Evolutionary conservation across 1,140 invertebrate species (phyloP).

Genomic region (Calliopsis andreniformis): DNA sequence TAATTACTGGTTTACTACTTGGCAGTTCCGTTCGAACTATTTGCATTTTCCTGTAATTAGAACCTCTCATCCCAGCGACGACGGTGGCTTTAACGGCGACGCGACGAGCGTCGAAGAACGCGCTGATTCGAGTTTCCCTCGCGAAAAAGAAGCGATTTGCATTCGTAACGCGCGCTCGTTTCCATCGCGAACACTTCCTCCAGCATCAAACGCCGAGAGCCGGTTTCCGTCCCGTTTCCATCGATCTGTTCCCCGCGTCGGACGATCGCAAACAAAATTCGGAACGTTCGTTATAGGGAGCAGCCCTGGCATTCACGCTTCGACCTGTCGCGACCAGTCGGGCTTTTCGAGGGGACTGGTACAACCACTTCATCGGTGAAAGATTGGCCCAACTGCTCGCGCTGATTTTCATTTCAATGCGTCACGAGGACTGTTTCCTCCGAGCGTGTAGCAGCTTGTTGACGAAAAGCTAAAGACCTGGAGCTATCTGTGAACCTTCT

Average conservation of each 20-base stretch:
- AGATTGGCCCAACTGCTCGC: constrained; percentile 23
- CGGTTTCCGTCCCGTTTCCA: neutral
- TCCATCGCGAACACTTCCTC: too few species aligned
- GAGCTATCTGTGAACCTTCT: constrained; percentile 12
- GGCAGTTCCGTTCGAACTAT: constrained; percentile 38
- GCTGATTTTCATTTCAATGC: constrained; percentile 62
- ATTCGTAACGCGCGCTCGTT: neutral
- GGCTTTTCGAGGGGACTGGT: constrained; percentile 52
- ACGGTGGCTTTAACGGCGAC: neutral
- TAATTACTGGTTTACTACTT: constrained; percentile 50
- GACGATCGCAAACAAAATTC: constrained; percentile 8
- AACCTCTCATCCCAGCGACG: neutral
- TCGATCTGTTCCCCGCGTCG: neutral
- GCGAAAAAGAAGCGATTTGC: constrained; percentile 3
- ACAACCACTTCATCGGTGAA: constrained; percentile 31
- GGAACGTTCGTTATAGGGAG: neutral
- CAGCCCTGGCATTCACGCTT: constrained; percentile 20
- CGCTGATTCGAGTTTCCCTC: constrained; percentile 5
- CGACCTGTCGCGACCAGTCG: constrained; percentile 53
- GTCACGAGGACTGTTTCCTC: constrained; percentile 3
- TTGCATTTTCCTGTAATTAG: constrained; percentile 58
- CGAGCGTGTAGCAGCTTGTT: constrained; percentile 1
- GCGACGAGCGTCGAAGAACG: neutral
- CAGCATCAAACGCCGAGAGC: neutral
- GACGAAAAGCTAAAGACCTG: constrained; percentile 17